Evolutionary conservation across 1,140 invertebrate species (phyloP).

Genomic region (Polyergus mexicanus): DNA sequence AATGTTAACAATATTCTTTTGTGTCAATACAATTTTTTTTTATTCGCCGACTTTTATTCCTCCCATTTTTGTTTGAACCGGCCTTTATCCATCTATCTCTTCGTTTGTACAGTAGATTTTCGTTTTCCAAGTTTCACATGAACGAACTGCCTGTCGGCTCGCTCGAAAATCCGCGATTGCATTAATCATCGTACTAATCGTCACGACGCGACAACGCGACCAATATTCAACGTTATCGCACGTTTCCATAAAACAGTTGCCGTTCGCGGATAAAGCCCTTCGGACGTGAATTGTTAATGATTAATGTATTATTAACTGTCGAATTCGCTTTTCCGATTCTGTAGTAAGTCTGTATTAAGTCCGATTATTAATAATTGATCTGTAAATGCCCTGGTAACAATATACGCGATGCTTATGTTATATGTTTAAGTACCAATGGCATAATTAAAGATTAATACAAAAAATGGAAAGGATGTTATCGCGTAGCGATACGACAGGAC

Average conservation of each 20-base stretch:
- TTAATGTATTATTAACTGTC: constrained; percentile 68
- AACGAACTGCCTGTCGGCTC: neutral
- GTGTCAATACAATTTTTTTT: constrained; percentile 65
- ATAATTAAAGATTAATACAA: constrained; percentile 28
- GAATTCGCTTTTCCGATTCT: constrained; percentile 54
- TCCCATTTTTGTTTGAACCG: constrained; percentile 18
- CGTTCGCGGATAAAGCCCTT: neutral
- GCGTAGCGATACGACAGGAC: neutral
- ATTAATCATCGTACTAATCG: constrained; percentile 61
- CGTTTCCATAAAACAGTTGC: constrained; percentile 58
- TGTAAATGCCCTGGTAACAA: neutral
- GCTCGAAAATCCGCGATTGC: constrained; percentile 56
- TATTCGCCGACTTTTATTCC: constrained; percentile 1
- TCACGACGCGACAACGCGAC: constrained; percentile 31
- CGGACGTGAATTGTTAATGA: constrained; percentile 59
- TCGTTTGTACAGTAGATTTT: constrained; percentile 65
- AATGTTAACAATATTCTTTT: constrained; percentile 75
- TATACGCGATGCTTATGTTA: neutral
- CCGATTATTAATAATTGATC: constrained; percentile 27
- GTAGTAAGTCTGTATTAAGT: constrained; percentile 46
- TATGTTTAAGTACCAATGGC: neutral
- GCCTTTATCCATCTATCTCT: constrained; percentile 12
- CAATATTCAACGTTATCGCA: constrained; percentile 52
- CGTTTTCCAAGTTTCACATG: constrained; percentile 11
- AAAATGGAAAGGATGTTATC: neutral